Percentiles rank a stretch among this genome's conserved stretches.
These are phyloP conservation scores for Thamnophis elegans DNA, from an alignment of 2,797 vertebrate genomes.

Conservation along the genomic window DNA sequence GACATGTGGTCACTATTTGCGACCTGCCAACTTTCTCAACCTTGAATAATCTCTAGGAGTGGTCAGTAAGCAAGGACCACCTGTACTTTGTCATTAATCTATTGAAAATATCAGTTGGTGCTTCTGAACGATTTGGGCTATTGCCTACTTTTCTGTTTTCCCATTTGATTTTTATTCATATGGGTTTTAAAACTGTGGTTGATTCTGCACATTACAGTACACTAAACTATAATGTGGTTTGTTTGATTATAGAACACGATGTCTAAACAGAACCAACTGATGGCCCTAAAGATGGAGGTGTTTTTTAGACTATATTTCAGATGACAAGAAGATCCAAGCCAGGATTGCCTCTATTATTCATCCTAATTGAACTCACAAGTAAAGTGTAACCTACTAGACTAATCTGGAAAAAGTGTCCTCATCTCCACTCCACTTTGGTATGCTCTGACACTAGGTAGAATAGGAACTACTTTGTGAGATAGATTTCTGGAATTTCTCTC, in stretches of 20 bases:
- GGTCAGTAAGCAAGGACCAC: neutral
- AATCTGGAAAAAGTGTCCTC: neutral
- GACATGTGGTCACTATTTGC: neutral
- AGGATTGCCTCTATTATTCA: neutral
- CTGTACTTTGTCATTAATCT: neutral
- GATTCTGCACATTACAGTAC: neutral
- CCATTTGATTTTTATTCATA: neutral
- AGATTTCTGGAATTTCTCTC: neutral
- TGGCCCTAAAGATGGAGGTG: neutral
- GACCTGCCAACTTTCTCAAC: neutral
- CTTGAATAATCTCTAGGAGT: neutral
- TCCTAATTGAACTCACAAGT: neutral
- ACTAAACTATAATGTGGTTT: neutral
- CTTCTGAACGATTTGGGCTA: neutral
- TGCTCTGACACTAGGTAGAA: neutral
- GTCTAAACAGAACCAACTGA: neutral
- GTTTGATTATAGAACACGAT: neutral
- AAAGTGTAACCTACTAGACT: neutral
- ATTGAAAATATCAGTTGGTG: neutral
- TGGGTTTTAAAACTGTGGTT: neutral
- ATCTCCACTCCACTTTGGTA: neutral
- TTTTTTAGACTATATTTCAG: neutral
- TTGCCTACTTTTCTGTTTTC: neutral
- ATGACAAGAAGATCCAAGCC: neutral
- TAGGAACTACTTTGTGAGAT: neutral